Conservation (phyloP, 2,888 invertebrate species). For the Bursaphelenchus okinawaensis region DNA sequence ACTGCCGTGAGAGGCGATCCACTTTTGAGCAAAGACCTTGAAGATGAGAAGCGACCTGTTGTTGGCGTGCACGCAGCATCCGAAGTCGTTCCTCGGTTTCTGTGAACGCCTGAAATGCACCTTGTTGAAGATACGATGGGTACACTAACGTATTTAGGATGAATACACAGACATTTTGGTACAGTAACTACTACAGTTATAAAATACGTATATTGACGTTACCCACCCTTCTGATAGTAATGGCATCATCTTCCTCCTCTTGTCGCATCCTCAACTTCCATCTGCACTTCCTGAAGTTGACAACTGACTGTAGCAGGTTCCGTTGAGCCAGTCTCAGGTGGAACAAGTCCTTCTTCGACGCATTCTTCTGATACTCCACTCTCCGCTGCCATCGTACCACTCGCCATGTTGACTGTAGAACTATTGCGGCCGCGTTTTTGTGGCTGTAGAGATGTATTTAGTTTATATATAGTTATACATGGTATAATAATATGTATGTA, state of each 20-base stretch:
- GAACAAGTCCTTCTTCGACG: slow-evolving; percentile 15
- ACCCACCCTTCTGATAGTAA: slow-evolving; percentile 40
- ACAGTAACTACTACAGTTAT: too few relatives aligned
- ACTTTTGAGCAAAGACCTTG: slow-evolving; percentile 1
- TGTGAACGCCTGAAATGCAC: slow-evolving; percentile 42
- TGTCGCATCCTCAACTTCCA: slow-evolving; percentile 42
- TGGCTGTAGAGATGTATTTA: slow-evolving; percentile 30
- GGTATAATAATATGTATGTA: too few relatives aligned
- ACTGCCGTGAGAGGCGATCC: slow-evolving; percentile 2
- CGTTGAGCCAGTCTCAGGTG: slow-evolving; percentile 38
- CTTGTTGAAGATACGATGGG: too few relatives aligned
- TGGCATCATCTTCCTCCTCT: slow-evolving; percentile 53
- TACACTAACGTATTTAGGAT: too few relatives aligned
- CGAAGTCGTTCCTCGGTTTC: slow-evolving; percentile 50
- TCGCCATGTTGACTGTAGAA: slow-evolving; percentile 91
- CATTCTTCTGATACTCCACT: neutral
- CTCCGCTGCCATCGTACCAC: slow-evolving; percentile 30
- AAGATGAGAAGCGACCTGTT: slow-evolving; percentile 12
- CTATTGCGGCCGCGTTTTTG: slow-evolving; percentile 98
- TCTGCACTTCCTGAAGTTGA: slow-evolving; percentile 41
- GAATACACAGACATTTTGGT: too few relatives aligned
- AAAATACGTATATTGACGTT: too few relatives aligned
- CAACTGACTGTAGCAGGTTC: slow-evolving; percentile 37
- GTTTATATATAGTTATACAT: too few relatives aligned
- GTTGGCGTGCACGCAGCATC: slow-evolving; percentile 30